Conservation (phyloP, 2,888 invertebrate species). For the Agapostemon virescens region DNA sequence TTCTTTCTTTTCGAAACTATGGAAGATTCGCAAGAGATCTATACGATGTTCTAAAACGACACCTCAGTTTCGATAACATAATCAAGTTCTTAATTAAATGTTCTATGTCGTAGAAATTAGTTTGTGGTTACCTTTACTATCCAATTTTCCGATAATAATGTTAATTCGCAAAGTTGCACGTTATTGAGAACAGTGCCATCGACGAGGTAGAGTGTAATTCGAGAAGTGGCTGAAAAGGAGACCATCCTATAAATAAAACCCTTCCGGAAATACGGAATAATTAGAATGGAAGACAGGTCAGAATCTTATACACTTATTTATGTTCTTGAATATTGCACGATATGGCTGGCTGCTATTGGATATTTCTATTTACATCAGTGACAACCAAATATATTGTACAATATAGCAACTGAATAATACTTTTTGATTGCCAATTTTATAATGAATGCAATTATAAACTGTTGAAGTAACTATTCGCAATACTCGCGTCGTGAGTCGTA, state of each 20-base stretch:
- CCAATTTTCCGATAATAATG: slow-evolving; percentile 7
- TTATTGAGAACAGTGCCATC: not conserved
- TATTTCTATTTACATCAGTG: not conserved
- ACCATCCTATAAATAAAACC: not conserved
- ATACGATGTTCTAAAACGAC: not conserved
- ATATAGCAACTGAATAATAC: not conserved
- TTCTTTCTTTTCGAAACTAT: not conserved
- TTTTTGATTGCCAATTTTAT: not conserved
- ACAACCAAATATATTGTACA: not conserved
- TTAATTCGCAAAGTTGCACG: not conserved
- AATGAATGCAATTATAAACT: not conserved
- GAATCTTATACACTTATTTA: not conserved
- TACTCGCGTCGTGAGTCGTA: too few species aligned
- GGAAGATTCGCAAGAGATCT: not conserved
- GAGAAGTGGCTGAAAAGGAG: not conserved
- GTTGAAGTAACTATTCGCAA: too few species aligned
- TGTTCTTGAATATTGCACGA: not conserved
- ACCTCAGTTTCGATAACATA: not conserved
- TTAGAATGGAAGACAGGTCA: not conserved
- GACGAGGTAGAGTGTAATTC: not conserved
- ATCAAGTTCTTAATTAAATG: slow-evolving; percentile 1
- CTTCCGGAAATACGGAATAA: not conserved
- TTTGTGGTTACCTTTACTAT: not conserved
- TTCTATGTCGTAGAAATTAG: not conserved
- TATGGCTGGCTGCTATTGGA: not conserved